phyloP scores from a whole-genome alignment of 2,888 invertebrate genomes.

The Petrolisthes manimaculis region DNA sequence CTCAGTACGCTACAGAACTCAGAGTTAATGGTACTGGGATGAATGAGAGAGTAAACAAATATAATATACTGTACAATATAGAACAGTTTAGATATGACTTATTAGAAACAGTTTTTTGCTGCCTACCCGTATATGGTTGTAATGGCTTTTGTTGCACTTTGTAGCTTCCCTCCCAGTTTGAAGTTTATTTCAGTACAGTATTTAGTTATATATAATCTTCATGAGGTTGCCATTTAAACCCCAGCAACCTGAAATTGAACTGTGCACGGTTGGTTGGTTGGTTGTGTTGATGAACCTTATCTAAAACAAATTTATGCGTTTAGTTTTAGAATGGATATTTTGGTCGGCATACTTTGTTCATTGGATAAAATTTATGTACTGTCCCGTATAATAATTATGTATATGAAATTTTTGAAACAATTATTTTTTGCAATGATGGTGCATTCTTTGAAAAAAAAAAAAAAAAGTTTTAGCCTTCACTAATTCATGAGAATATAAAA shows the following conservation, averaged over 20 bases:
- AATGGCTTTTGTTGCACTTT: slow-evolving; percentile 7
- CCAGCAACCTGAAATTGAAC: neutral
- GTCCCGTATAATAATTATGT: no score
- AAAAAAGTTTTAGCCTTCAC: no score
- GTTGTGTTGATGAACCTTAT: no score
- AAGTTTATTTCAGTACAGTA: slow-evolving; percentile 3
- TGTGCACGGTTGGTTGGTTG: neutral
- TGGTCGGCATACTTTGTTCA: no score
- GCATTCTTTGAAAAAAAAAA: no score
- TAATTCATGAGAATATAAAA: no score
- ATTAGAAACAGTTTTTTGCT: neutral
- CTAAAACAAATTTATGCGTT: no score
- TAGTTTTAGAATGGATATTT: no score
- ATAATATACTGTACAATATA: no score
- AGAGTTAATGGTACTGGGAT: slow-evolving; percentile 62
- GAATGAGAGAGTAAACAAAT: neutral
- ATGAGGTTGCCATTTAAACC: neutral
- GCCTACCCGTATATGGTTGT: slow-evolving; percentile 9
- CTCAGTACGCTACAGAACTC: slow-evolving; percentile 68
- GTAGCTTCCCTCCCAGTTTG: neutral
- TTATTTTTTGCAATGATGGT: no score
- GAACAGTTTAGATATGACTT: slow-evolving; percentile 9
- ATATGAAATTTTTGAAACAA: no score
- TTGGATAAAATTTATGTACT: no score
- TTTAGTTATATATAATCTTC: neutral